Percentiles rank a stretch among this genome's conserved stretches.
These are phyloP conservation scores for Macrochelys suwanniensis DNA, from an alignment of 2,797 vertebrate species.

Conservation along the genomic window DNA sequence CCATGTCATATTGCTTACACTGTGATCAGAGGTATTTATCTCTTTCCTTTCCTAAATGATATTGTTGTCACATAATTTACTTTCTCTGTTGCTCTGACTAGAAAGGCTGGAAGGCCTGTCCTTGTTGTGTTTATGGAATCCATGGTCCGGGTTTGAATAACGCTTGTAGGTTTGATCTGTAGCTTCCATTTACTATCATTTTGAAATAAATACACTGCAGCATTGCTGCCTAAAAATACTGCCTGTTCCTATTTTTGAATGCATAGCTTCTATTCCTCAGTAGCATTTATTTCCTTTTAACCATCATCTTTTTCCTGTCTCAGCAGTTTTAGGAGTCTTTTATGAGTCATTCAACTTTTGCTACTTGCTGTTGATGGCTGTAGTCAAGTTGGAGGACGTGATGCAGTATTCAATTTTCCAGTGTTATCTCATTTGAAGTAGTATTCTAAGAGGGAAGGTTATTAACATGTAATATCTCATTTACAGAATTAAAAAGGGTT, in stretches of 20 bases:
- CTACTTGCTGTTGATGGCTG: neutral
- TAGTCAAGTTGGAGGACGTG: conserved; percentile 17
- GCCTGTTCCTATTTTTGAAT: conserved; percentile 17
- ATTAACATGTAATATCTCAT: neutral
- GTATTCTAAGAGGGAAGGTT: neutral
- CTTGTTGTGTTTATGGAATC: neutral
- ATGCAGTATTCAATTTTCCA: neutral
- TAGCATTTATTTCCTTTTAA: neutral
- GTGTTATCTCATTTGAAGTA: conserved; percentile 2
- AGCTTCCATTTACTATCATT: conserved; percentile 37
- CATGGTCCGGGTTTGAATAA: neutral
- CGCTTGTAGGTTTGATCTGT: conserved; percentile 25
- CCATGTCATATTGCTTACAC: neutral
- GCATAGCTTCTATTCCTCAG: neutral
- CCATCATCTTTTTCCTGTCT: conserved; percentile 29
- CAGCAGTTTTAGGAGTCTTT: conserved; percentile 40
- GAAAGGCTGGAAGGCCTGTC: conserved; percentile 18
- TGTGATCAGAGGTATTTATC: conserved; percentile 41
- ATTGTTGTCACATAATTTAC: conserved; percentile 52
- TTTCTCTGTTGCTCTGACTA: conserved; percentile 22
- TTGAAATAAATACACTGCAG: conserved; percentile 47
- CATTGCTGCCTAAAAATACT: neutral
- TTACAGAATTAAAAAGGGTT: neutral
- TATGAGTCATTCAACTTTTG: conserved; percentile 14
- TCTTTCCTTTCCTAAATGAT: conserved; percentile 51